A percentile compares a stretch with the other conserved stretches of the same genome.
Evolutionary conservation across 53 echinoderm and acorn worm species (phyloP).

Genomic region (Hippasteria phrygiana): DNA sequence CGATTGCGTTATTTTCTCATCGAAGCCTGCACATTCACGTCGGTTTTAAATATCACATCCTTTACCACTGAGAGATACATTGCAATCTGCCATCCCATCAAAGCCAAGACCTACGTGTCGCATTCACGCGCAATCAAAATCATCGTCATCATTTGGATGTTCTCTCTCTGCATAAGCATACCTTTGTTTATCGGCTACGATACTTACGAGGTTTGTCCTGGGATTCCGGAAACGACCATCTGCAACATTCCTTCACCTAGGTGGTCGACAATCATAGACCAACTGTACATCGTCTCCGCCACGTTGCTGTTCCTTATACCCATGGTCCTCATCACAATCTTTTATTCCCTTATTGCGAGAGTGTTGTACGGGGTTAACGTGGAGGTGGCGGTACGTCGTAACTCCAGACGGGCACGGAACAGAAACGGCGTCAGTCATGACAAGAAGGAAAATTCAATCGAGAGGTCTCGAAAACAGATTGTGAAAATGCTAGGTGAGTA

Average conservation of each 20-base stretch:
- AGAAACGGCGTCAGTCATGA: slow-evolving; percentile 48
- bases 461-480: slow-evolving; percentile 75
- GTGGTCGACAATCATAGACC: slow-evolving; percentile 44
- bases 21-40: slow-evolving; percentile 89
- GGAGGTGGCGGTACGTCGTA: slow-evolving; percentile 51
- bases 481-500: slow-evolving; percentile 85
- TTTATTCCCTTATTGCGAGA: slow-evolving; percentile 92
- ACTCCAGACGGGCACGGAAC: slow-evolving; percentile 45
- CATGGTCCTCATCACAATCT: slow-evolving; percentile 86
- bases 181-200: slow-evolving; percentile 81
- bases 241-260: slow-evolving; percentile 52
- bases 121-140: slow-evolving; percentile 84
- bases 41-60: slow-evolving; percentile 71
- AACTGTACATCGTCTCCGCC: slow-evolving; percentile 73
- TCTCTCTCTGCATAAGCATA: slow-evolving; percentile 78
- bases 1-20: slow-evolving; percentile 85
- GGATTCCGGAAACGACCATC: slow-evolving; percentile 73
- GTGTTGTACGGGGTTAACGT: slow-evolving; percentile 83
- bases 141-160: slow-evolving; percentile 84
- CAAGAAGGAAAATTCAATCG: slow-evolving; percentile 63
- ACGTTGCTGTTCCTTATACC: slow-evolving; percentile 88
- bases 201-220: slow-evolving; percentile 48
- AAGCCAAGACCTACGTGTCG: slow-evolving; percentile 62
- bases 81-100: slow-evolving; percentile 65
- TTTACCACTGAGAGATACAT: slow-evolving; percentile 64